Conservation (phyloP, 2,113 vertebrate species). For the Bos taurus region ARS-UCD2.0 NC_037331.1:66296001-66296500, state of each 20-base stretch:
- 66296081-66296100: neutral
- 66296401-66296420: neutral
- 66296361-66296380: neutral
- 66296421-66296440: neutral
- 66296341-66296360: neutral
- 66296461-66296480: conserved; percentile 1
- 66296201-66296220: neutral
- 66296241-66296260: neutral
- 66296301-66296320: neutral
- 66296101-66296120: neutral
- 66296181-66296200: neutral
- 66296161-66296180: neutral
- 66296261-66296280: neutral
- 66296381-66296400: neutral
- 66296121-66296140: neutral
- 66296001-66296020: neutral
- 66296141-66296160: neutral
- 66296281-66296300: neutral
- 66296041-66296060: neutral
- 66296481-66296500: neutral
- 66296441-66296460: neutral
- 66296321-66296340: neutral
- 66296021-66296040: neutral
- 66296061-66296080: neutral
- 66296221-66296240: neutral